Percentiles rank a stretch among this genome's conserved stretches.
phyloP scores from a whole-genome alignment of 1,140 invertebrate species.

The Maconellicoccus hirsutus region DNA sequence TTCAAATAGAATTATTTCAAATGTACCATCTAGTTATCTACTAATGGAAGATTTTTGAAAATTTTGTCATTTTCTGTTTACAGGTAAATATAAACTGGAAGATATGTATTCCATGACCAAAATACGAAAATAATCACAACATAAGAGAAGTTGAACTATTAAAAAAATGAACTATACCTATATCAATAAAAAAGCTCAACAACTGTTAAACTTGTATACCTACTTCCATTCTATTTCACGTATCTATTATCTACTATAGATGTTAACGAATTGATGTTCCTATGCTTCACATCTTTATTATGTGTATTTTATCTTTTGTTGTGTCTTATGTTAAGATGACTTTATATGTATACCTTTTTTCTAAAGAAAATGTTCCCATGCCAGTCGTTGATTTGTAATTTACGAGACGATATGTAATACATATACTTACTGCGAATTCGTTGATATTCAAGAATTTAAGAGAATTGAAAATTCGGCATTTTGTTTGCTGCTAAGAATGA shows the following conservation, averaged over 20 bases:
- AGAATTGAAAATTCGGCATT: too few species aligned
- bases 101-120: constrained; percentile 9
- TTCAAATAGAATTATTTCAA: too few species aligned
- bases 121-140: neutral
- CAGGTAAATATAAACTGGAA: constrained; percentile 6
- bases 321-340: neutral
- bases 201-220: neutral
- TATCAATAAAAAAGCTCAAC: neutral
- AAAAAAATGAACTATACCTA: neutral
- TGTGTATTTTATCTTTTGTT: neutral
- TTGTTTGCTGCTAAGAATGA: too few species aligned
- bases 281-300: neutral
- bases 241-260: neutral
- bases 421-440: too few species aligned
- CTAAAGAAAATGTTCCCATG: too few species aligned
- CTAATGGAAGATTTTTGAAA: too few species aligned
- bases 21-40: too few species aligned
- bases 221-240: neutral
- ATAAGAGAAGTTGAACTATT: neutral
- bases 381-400: too few species aligned
- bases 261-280: neutral
- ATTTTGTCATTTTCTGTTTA: constrained; percentile 4
- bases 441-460: too few species aligned
- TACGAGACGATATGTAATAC: too few species aligned
- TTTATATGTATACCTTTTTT: too few species aligned